These are phyloP conservation scores for Pinctada fucata DNA, from an alignment of 2,888 invertebrate species.

Conservation along the genomic window DNA sequence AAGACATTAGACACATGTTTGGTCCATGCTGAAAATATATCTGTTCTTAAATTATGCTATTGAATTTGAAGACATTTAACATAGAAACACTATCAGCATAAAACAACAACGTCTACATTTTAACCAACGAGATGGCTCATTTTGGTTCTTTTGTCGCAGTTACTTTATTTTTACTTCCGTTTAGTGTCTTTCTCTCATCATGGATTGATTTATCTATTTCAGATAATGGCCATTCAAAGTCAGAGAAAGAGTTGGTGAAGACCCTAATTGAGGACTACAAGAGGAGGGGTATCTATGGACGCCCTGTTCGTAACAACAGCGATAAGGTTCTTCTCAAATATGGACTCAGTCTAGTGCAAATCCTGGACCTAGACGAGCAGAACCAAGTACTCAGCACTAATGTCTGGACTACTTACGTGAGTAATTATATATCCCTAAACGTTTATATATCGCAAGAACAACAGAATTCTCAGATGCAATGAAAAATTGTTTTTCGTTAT, in stretches of 20 bases:
- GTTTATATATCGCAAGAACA: conserved; percentile 22
- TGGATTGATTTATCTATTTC: neutral
- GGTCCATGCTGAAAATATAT: too few relatives aligned
- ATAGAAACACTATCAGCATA: too few relatives aligned
- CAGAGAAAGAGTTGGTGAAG: conserved; percentile 74
- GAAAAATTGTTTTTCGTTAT: too few relatives aligned
- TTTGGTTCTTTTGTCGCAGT: too few relatives aligned
- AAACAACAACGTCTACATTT: too few relatives aligned
- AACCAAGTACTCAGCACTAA: conserved; percentile 76
- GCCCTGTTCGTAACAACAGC: conserved; percentile 73
- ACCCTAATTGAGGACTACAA: conserved; percentile 71
- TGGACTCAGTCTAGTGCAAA: conserved; percentile 76
- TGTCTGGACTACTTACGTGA: conserved; percentile 76
- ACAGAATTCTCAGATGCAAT: too few relatives aligned
- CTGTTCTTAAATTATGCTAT: too few relatives aligned
- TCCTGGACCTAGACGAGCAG: conserved; percentile 75
- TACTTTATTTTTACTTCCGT: too few relatives aligned
- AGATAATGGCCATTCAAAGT: conserved; percentile 70
- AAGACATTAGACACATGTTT: too few relatives aligned
- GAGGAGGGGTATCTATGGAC: conserved; percentile 71
- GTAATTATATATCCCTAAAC: conserved; percentile 41
- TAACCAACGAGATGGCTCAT: too few relatives aligned
- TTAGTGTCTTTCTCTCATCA: too few relatives aligned
- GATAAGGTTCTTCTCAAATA: conserved; percentile 72
- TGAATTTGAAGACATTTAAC: too few relatives aligned